Evolutionary conservation across 2,888 invertebrate genomes (phyloP).

Genomic region (Eucera pruinosa): DNA sequence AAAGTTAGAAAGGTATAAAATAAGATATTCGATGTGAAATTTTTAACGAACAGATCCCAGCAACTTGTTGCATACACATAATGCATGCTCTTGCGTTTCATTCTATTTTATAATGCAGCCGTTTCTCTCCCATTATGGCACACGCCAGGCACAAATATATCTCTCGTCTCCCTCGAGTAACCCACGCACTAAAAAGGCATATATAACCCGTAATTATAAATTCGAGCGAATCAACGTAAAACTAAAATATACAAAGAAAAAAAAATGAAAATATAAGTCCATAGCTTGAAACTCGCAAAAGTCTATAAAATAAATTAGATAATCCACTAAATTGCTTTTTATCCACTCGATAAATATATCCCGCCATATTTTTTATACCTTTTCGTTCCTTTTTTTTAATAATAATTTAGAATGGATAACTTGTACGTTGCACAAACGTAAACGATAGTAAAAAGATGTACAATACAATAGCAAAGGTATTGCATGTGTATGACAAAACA

Average conservation of each 20-base stretch:
- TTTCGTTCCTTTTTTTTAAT: not conserved
- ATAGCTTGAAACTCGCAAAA: constrained; percentile 18
- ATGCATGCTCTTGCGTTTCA: constrained; percentile 18
- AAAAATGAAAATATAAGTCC: constrained; percentile 25
- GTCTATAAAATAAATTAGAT: constrained; percentile 44
- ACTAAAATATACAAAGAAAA: constrained; percentile 36
- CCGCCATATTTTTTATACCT: constrained; percentile 19
- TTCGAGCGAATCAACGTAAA: constrained; percentile 23
- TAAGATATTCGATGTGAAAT: constrained; percentile 21
- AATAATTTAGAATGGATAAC: constrained; percentile 28
- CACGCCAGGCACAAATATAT: constrained; percentile 42
- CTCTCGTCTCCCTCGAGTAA: constrained; percentile 25
- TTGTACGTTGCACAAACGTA: constrained; percentile 15
- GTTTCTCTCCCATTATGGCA: constrained; percentile 56
- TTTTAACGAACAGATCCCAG: constrained; percentile 24
- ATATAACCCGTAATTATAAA: constrained; percentile 17
- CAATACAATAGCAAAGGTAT: constrained; percentile 31
- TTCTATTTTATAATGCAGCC: constrained; percentile 37
- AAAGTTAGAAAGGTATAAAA: constrained; percentile 29
- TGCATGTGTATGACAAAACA: constrained; percentile 6
- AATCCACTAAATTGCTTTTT: constrained; percentile 24
- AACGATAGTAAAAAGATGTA: constrained; percentile 27
- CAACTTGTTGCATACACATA: constrained; percentile 27
- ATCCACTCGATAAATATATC: constrained; percentile 27
- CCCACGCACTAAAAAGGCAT: constrained; percentile 31